A percentile compares a stretch with the other conserved stretches of the same genome.
Conservation (phyloP, 2,888 invertebrate species). For the Conchocele bisecta region DNA sequence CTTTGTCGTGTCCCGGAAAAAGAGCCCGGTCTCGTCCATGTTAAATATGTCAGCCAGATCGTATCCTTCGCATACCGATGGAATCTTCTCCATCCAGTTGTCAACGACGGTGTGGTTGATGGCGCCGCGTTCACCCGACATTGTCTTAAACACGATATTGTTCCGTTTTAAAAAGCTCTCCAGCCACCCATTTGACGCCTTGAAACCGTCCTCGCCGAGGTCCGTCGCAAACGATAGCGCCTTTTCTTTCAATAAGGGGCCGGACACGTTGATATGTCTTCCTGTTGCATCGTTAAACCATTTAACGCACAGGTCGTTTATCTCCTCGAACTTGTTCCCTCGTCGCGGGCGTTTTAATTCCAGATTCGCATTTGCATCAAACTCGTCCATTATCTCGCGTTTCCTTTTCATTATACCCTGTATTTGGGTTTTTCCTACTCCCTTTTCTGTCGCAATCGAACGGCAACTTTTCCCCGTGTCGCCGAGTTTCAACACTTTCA, state of each 20-base stretch:
- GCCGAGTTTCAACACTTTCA: neutral
- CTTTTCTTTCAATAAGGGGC: neutral
- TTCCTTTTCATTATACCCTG: neutral
- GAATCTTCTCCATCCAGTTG: constrained; percentile 38
- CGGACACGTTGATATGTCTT: neutral
- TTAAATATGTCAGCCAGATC: constrained; percentile 2
- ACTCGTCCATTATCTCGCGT: neutral
- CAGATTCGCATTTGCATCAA: neutral
- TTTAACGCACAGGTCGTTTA: neutral
- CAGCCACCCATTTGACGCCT: constrained; percentile 42
- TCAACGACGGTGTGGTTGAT: constrained; percentile 10
- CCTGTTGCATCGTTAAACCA: constrained; percentile 3
- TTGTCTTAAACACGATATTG: constrained; percentile 29
- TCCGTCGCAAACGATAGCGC: constrained; percentile 12
- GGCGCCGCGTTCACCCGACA: constrained; percentile 42
- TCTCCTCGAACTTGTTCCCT: neutral
- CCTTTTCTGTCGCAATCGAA: neutral
- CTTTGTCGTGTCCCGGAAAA: constrained; percentile 6
- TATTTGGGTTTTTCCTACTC: neutral
- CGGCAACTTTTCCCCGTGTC: neutral
- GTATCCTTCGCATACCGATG: constrained; percentile 37
- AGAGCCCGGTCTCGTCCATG: constrained; percentile 1
- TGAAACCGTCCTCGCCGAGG: constrained; percentile 11
- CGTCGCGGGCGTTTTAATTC: neutral
- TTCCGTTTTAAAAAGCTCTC: constrained; percentile 17